phyloP scores from a whole-genome alignment of 23 tunicate species.

The Phallusia fumigata region DNA sequence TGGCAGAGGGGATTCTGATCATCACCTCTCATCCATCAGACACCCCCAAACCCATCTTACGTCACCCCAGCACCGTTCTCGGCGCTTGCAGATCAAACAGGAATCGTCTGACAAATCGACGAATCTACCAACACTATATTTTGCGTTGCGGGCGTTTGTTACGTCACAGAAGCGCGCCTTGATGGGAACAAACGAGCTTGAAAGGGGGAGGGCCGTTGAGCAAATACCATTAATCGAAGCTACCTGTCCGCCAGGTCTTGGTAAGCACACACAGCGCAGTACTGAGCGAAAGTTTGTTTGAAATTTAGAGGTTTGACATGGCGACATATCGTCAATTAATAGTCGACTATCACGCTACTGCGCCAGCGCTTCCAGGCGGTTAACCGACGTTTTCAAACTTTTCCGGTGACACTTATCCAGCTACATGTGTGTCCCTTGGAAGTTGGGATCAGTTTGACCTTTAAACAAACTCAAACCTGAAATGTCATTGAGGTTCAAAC shows the following conservation, averaged over 20 bases:
- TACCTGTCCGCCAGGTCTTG: neutral
- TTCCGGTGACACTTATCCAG: too few relatives aligned
- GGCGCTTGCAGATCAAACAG: neutral
- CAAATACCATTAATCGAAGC: slow-evolving; percentile 12
- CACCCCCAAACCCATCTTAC: neutral
- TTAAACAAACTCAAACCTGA: too few relatives aligned
- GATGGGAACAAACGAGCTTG: neutral
- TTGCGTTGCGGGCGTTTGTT: neutral
- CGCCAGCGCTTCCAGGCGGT: too few relatives aligned
- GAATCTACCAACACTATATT: neutral
- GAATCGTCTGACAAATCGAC: neutral
- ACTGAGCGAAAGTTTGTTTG: slow-evolving; percentile 5
- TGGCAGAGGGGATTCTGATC: too few relatives aligned
- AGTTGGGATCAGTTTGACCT: too few relatives aligned
- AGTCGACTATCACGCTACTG: neutral
- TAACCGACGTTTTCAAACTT: too few relatives aligned
- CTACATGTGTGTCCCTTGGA: too few relatives aligned
- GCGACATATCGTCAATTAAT: neutral
- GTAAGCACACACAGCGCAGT: neutral
- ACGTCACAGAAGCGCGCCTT: neutral
- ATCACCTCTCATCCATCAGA: neutral
- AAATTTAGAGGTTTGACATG: neutral
- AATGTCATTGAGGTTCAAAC: too few relatives aligned
- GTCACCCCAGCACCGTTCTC: neutral
- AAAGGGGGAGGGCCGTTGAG: neutral